phyloP scores from a whole-genome alignment of 2,113 vertebrate species.

The Brachypodius melanocephalos region DNA sequence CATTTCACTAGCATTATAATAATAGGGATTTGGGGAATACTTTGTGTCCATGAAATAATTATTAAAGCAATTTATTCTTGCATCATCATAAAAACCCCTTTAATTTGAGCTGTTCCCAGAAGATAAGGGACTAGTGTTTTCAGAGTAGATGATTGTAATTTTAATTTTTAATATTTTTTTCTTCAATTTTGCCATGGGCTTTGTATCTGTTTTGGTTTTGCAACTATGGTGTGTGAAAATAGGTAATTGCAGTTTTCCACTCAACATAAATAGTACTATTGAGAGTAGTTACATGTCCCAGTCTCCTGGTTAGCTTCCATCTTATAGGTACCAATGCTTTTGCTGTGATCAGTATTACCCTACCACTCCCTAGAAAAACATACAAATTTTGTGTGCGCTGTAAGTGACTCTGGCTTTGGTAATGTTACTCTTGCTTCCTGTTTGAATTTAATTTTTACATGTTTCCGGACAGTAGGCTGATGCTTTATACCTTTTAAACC shows the following conservation, averaged over 20 bases:
- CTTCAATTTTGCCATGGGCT: neutral
- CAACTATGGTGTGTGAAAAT: neutral
- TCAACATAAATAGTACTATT: neutral
- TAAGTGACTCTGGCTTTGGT: neutral
- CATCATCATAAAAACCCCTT: neutral
- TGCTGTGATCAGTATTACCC: neutral
- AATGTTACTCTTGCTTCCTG: neutral
- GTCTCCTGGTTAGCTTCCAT: neutral
- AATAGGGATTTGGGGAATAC: conserved; percentile 49
- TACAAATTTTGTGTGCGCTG: neutral
- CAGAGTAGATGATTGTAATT: neutral
- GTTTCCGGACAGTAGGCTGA: neutral
- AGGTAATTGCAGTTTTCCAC: neutral
- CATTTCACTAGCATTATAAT: conserved; percentile 47
- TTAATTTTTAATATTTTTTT: neutral
- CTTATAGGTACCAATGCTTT: neutral
- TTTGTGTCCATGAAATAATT: conserved; percentile 3
- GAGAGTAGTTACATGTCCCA: neutral
- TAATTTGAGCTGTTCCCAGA: conserved; percentile 16
- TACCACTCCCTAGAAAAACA: neutral
- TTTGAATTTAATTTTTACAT: neutral
- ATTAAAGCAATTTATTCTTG: conserved; percentile 53
- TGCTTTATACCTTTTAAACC: neutral
- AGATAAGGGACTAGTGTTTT: conserved; percentile 7
- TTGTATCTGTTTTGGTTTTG: neutral